Evolutionary conservation across 2,113 vertebrate genomes (phyloP).

Genomic region (Isurus oxyrinchus): DNA sequence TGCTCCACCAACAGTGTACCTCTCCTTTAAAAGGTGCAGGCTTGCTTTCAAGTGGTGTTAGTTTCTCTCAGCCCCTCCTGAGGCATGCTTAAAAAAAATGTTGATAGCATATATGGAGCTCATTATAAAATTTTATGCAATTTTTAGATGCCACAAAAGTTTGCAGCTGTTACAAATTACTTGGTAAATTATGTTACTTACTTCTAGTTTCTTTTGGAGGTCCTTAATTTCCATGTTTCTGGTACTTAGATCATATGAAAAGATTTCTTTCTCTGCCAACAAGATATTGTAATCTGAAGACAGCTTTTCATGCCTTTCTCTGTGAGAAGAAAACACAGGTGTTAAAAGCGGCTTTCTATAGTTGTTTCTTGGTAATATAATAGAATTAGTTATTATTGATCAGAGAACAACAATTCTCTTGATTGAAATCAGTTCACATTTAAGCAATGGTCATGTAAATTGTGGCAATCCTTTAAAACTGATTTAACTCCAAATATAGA

Average conservation of each 20-base stretch:
- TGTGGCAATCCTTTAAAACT: neutral
- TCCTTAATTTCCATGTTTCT: constrained; percentile 52
- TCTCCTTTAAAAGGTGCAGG: neutral
- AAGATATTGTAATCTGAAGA: constrained; percentile 55
- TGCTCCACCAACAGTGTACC: neutral
- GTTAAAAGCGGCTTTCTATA: neutral
- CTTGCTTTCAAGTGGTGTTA: neutral
- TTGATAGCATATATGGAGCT: neutral
- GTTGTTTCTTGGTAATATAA: neutral
- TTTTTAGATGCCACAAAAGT: neutral
- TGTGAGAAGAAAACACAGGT: constrained; percentile 46
- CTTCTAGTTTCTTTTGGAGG: constrained; percentile 61
- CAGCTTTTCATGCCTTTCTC: constrained; percentile 62
- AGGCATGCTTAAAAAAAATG: neutral
- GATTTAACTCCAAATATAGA: neutral
- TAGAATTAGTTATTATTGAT: neutral
- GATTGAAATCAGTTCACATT: neutral
- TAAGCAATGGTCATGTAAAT: neutral
- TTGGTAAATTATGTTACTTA: constrained; percentile 45
- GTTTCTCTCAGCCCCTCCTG: neutral
- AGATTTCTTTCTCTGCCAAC: constrained; percentile 62
- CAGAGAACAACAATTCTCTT: neutral
- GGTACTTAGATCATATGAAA: constrained; percentile 54
- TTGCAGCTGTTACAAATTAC: neutral
- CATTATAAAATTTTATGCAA: neutral